These are phyloP conservation scores for Scomber colias DNA, from an alignment of 2,113 vertebrate species.

Conservation along the genomic window DNA sequence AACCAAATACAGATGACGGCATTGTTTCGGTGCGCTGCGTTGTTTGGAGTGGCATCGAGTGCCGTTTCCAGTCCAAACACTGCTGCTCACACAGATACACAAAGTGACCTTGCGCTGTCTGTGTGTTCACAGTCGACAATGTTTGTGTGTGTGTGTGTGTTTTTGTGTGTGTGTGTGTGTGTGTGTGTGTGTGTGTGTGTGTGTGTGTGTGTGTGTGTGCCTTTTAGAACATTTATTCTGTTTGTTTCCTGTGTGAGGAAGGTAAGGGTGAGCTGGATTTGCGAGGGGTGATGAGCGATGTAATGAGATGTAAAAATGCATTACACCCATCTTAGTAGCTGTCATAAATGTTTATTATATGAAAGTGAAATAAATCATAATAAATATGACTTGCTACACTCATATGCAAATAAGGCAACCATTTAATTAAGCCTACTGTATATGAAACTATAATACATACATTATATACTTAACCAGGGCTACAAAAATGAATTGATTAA, in stretches of 20 bases:
- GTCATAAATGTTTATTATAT: not conserved
- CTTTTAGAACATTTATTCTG: conserved; percentile 5
- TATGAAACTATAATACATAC: not conserved
- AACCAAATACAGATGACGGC: conserved; percentile 42
- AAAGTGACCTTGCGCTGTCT: conserved; percentile 67
- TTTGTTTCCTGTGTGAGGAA: not conserved
- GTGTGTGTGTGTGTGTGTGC: not conserved
- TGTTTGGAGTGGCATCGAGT: conserved; percentile 69
- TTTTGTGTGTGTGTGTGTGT: conserved; percentile 9
- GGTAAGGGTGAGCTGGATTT: conserved; percentile 3
- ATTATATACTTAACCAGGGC: too few relatives aligned
- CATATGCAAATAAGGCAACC: not conserved
- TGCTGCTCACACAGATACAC: conserved; percentile 66
- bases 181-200: too few relatives aligned
- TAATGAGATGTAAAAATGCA: not conserved
- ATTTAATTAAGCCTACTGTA: not conserved
- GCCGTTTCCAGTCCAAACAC: conserved; percentile 62
- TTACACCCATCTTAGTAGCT: not conserved
- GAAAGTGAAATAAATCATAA: not conserved
- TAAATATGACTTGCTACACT: not conserved
- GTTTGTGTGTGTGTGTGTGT: conserved; percentile 34
- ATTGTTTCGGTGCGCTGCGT: not conserved
- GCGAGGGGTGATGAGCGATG: conserved; percentile 4
- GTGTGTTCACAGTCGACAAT: conserved; percentile 23
- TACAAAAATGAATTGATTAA: too few relatives aligned